Base-by-base conservation (phyloP, 2,797 vertebrate species). In the Coregonus sp. region DNA sequence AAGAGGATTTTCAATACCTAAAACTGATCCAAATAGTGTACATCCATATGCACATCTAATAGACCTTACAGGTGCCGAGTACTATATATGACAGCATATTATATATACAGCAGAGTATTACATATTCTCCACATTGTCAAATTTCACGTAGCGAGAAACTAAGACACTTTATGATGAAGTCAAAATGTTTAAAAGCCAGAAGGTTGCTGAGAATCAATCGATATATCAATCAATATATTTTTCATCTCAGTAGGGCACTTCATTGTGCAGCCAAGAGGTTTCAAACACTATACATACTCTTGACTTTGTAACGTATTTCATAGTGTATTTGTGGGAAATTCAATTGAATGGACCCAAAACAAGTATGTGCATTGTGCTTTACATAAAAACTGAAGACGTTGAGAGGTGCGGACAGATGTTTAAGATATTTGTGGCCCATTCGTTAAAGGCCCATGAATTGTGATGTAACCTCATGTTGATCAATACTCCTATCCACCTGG, bases 1-100 rank as follows among this genome's bases (percentile, higher is more conserved):
- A 75, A 76, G 78, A 77, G 31, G 73, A 77, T 76, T 6, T 84
- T 79, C 81, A 84, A 37, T 67, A 69, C 9, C 50, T 37, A 33
- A 54, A 9, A 52, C 52, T 15, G 63, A 12, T 14, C 63, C 29
- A 31, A 31, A 66, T 14, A 66, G 63, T 14, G 14, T n/a, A 59
- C 56, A 4, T 5, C 18, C 56, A 14, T 56, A 56, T 56, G 18
- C 18, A 56, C 54, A 56, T 56, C 54, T 1, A 59, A 59, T 20
- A 2, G 18, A 59, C 56, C 56, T 59, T 20, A 59, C 56, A 16
- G 18, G 56, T 59, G 18, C 16, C 0, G 1, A 18, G 16, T 16
- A 56, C 16, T 56, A 4, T 2, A 18, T 56, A 54, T 16, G 15
- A 59, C 50, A 78, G 72, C 15, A 54, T 54, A 14, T 54, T 54